Percentiles rank a stretch among this genome's conserved stretches.
Evolutionary conservation across 2,888 invertebrate species (phyloP).

Genomic region (Brachylomia viminalis): DNA sequence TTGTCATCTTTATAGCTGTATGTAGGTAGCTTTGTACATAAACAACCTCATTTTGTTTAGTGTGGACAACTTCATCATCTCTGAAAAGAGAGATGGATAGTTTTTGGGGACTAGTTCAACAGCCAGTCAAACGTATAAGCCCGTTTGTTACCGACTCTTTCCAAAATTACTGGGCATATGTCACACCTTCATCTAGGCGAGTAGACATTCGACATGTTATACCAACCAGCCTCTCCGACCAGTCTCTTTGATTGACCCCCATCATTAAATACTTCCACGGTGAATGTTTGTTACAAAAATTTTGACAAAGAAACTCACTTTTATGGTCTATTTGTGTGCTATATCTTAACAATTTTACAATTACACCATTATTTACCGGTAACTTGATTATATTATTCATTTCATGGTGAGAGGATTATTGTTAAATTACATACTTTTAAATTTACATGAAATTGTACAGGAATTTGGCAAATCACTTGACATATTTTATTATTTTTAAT

Average conservation of each 20-base stretch:
- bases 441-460: constrained; percentile 26
- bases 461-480: constrained; percentile 51
- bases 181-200: not conserved
- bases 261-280: constrained; percentile 60
- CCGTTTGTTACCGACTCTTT: not conserved
- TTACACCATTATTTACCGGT: constrained; percentile 61
- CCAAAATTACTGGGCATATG: not conserved
- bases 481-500: constrained; percentile 37
- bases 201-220: constrained; percentile 38
- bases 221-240: constrained; percentile 69
- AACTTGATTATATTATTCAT: constrained; percentile 76
- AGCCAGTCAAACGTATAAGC: not conserved
- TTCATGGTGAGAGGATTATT: constrained; percentile 72
- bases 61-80: not conserved
- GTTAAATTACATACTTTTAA: constrained; percentile 50
- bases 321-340: constrained; percentile 63
- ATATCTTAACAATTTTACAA: constrained; percentile 69
- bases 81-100: not conserved
- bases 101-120: not conserved
- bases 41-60: not conserved
- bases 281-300: constrained; percentile 33
- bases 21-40: not conserved
- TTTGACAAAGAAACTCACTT: constrained; percentile 76
- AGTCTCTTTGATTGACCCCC: constrained; percentile 69
- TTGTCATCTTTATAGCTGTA: too few relatives aligned